phyloP scores from a whole-genome alignment of 2,797 vertebrate genomes.

The Manis javanica region DNA sequence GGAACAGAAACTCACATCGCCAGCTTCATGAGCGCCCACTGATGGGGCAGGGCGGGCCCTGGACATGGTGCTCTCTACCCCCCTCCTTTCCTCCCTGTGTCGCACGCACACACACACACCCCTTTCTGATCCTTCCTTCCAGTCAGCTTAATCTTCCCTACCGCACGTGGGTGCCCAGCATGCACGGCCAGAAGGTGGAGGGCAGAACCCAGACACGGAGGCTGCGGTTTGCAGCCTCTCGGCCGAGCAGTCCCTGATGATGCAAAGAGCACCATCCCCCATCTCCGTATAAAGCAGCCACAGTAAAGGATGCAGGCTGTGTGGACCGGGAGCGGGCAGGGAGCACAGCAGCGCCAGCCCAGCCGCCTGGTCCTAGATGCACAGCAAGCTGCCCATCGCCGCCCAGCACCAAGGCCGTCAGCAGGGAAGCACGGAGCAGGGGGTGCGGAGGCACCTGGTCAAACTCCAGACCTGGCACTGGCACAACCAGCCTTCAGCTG shows the following conservation, averaged over 20 bases:
- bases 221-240: background rate
- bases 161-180: rapidly evolving
- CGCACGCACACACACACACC: rapidly evolving
- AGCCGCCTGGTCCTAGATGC: background rate
- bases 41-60: background rate
- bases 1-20: background rate
- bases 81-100: rapidly evolving
- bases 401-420: background rate
- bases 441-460: background rate
- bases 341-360: background rate
- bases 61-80: background rate
- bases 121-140: background rate
- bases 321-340: background rate
- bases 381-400: background rate
- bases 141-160: rapidly evolving
- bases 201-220: background rate
- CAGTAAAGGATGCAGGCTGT: background rate
- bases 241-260: rapidly evolving
- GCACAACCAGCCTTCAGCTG: background rate
- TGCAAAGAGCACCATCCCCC: no score
- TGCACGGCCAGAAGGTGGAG: background rate
- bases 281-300: background rate
- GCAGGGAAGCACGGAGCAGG: rapidly evolving
- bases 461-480: background rate
- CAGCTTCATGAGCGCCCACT: background rate